Base-by-base conservation (phyloP, 53 echinoderm and acorn worm genomes). In the Crossaster papposus region DNA sequence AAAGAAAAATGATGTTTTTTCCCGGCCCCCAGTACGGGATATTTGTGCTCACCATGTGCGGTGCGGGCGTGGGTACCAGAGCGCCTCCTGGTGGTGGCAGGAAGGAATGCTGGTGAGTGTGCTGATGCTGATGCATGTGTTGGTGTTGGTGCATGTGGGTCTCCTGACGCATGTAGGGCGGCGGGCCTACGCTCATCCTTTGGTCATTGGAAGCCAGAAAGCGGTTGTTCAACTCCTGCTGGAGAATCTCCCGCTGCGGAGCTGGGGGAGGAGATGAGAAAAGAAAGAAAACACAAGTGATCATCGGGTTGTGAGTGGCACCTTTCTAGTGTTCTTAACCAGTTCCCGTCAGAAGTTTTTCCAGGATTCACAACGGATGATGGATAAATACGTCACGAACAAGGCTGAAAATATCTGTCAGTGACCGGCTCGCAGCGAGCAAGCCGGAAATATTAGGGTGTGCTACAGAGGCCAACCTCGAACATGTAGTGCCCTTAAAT, bases 121-220 rank as follows among this genome's bases (percentile, higher is more conserved):
- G 99, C 95, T 94, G 94, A 68, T 99, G 99, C 77, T 99, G 99
- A 91, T 96, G 98, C 91, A 96, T 96, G 92, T 99, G 99, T 94
- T 96, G 94, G 86, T 99, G 99, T 88, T 96, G 95, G 93, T 99
- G 99, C 96, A 99, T 99, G 93, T 99, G 96, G 31, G 99, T 99
- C 92, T 97, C 97, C 91, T 93, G 93, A 65, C 99, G 94, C 92
- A 96, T 90, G 86, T 94, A 96, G 30, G 99, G 99, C 91, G 96
- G 93, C 89, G 96, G 95, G 77, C 92, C 92, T 36, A 94, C 92
- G 85, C 74, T 95, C 88, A 90, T 92, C 68, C 90, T 92, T 88
- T 95, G 92, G 89, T 94, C 93, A 93, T 95, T 93, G 72, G 96
- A 92, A 78, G 96, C 94, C 83, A 99, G 92, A 89, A 99, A 99